Evolutionary conservation across 2,797 vertebrate genomes (phyloP).

Genomic region (Lacerta bilineata): DNA sequence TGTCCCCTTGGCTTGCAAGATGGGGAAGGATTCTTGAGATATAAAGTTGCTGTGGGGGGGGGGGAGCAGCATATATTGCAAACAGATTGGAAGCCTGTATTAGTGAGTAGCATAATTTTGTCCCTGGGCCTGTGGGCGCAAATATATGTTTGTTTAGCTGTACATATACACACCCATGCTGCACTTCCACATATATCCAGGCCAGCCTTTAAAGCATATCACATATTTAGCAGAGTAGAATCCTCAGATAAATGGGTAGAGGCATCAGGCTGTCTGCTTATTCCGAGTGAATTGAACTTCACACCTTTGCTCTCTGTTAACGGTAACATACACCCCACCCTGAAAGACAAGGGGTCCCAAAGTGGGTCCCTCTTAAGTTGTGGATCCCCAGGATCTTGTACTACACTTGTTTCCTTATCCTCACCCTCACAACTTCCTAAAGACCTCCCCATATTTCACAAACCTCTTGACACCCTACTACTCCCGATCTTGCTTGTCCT

Average conservation of each 20-base stretch:
- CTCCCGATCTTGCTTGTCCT: not conserved
- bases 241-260: not conserved
- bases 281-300: not conserved
- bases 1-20: not conserved
- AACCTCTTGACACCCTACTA: too few species aligned
- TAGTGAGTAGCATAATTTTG: not conserved
- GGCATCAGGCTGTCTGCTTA: not conserved
- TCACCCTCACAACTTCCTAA: too few species aligned
- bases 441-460: not conserved
- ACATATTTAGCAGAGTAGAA: not conserved
- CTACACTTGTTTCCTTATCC: not conserved
- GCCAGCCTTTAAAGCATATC: not conserved
- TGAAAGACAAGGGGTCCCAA: too few species aligned
- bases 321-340: not conserved
- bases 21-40: not conserved
- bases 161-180: not conserved
- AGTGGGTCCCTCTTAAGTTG: too few species aligned
- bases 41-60: too few species aligned
- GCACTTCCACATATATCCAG: not conserved
- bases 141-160: too few species aligned
- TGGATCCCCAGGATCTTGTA: too few species aligned
- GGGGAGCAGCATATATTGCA: too few species aligned
- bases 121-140: too few species aligned
- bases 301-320: not conserved
- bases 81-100: not conserved